phyloP scores from a whole-genome alignment of 2,113 vertebrate genomes.

The Pachyramphus minor region DNA sequence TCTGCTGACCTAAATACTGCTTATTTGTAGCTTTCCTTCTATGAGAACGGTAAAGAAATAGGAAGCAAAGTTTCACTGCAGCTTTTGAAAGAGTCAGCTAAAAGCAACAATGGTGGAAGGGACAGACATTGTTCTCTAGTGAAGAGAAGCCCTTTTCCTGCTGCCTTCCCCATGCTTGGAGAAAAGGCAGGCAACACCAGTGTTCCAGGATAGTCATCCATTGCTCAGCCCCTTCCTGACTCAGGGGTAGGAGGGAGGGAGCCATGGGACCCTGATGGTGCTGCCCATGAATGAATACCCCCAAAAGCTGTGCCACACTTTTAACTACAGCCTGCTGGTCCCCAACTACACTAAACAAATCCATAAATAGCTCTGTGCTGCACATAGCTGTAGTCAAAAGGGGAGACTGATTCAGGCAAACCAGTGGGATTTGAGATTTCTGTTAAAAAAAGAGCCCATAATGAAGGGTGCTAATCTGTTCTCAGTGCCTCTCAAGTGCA shows the following conservation, averaged over 20 bases:
- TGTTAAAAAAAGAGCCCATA: background rate
- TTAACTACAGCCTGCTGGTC: background rate
- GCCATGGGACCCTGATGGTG: background rate
- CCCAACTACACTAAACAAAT: background rate
- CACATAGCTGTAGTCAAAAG: background rate
- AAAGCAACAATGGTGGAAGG: background rate
- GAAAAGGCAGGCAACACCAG: background rate
- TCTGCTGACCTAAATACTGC: background rate
- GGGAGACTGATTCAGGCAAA: background rate
- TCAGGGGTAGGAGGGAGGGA: background rate
- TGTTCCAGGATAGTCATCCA: background rate
- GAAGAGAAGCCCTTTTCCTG: background rate
- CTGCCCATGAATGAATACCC: background rate
- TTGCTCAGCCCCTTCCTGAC: background rate
- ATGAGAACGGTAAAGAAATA: background rate
- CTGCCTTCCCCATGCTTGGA: background rate
- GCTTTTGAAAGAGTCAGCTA: background rate
- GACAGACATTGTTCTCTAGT: background rate
- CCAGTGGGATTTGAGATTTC: background rate
- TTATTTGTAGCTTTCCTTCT: background rate
- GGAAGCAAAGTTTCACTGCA: background rate
- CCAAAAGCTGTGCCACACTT: background rate
- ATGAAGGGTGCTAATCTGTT: background rate
- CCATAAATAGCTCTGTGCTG: background rate
- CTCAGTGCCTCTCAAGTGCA: background rate